phyloP scores from a whole-genome alignment of 2,888 invertebrate genomes.

The Chrysolina haemoptera region DNA sequence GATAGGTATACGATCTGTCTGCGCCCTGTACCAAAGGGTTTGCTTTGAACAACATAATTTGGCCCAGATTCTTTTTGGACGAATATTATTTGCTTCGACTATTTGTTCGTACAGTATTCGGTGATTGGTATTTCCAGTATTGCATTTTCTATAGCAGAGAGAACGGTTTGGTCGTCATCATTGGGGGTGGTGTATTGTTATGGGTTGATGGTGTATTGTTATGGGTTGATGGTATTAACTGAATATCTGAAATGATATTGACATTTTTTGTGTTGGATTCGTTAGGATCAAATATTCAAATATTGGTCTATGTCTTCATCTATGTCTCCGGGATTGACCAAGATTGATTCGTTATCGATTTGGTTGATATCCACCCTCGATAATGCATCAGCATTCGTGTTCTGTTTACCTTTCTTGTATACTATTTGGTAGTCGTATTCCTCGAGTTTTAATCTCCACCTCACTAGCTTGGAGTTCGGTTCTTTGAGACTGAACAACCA shows the following conservation, averaged over 20 bases:
- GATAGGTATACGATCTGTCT: not conserved
- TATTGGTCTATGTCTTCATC: not conserved
- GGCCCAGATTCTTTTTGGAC: not conserved
- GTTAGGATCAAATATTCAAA: not conserved
- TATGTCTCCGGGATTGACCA: not conserved
- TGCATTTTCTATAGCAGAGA: not conserved
- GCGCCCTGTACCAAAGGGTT: not conserved
- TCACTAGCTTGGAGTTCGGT: no score
- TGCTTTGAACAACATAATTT: not conserved
- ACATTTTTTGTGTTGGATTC: no score
- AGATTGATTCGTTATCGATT: slow-evolving; percentile 18
- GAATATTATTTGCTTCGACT: slow-evolving; percentile 4
- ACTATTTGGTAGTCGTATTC: slow-evolving; percentile 20
- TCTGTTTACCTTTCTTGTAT: slow-evolving; percentile 21
- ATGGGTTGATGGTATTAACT: not conserved
- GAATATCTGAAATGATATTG: not conserved
- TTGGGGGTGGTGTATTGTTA: no score
- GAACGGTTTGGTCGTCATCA: no score
- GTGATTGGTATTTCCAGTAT: not conserved
- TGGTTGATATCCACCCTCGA: slow-evolving; percentile 13
- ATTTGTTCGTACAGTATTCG: slow-evolving; percentile 5
- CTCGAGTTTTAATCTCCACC: not conserved
- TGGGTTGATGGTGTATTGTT: no score
- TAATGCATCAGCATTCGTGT: slow-evolving; percentile 10
- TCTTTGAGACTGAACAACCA: no score